These are phyloP conservation scores for Gymnoscopelus microlampas DNA, from an alignment of 2,797 vertebrate species.

Conservation along the genomic window DNA sequence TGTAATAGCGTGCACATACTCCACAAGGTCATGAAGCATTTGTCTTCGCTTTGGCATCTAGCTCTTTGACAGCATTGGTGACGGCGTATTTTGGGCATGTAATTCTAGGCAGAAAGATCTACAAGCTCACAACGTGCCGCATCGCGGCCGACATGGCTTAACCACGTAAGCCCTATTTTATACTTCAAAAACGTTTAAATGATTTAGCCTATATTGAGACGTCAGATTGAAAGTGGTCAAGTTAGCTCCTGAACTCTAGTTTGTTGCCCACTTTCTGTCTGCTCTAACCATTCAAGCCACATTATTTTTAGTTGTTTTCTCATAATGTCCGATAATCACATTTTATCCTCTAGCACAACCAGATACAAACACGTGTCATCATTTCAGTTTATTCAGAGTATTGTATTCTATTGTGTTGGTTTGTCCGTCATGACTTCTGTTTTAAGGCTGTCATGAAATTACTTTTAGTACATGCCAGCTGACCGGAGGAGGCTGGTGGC, in stretches of 20 bases:
- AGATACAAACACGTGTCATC: background rate
- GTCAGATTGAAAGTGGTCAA: no score
- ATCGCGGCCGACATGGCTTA: no score
- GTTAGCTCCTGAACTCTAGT: background rate
- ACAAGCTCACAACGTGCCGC: no score
- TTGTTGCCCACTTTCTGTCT: slow-evolving; percentile 12
- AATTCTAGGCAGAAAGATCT: no score
- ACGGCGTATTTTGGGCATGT: no score
- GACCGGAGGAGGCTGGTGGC: background rate
- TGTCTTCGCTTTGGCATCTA: no score
- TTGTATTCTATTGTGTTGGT: background rate
- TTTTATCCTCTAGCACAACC: slow-evolving; percentile 18
- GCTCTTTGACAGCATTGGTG: no score
- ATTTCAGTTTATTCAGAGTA: slow-evolving; percentile 2
- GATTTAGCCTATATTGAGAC: no score
- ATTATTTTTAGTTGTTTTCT: slow-evolving; percentile 9
- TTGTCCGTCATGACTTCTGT: background rate
- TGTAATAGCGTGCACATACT: no score
- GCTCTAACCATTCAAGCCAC: slow-evolving; percentile 8
- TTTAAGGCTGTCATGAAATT: slow-evolving; percentile 4
- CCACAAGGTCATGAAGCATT: no score
- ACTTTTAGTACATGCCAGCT: background rate
- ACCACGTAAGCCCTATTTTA: no score
- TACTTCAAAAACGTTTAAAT: no score
- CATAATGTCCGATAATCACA: slow-evolving; percentile 35